Evolutionary conservation across 2,888 invertebrate genomes (phyloP), one percentile per base, ranked within the genome.

Genomic region (Drosophila monieri): DNA sequence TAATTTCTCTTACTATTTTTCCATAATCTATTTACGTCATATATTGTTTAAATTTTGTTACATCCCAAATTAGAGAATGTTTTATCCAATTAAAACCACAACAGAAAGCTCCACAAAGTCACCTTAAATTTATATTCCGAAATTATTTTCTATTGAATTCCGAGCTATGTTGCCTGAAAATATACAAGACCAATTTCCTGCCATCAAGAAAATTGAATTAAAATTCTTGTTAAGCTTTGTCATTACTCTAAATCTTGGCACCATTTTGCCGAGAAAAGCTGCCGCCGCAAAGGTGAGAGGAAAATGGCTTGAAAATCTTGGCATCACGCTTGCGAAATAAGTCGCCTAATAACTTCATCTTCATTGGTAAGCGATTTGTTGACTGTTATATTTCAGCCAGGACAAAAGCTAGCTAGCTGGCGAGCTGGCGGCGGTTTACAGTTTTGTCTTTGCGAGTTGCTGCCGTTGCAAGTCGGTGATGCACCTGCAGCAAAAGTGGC

Each of bases 341-440:
- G 66, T 57, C 76, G 84, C 54, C 80, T 84, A 88, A 84, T 84
- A 88, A 84, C 86, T 84, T 88, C 55, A 84, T 84, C 79, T 69
- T 64, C 71, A 74, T 72, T 69, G 68, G 55, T 47, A 48, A 71
- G 58, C 78, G 74, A 75, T 81, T 81, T 85, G 86, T 74, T 73
- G 79, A 74, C 75, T 75, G 83, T 74, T 78, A 61, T 73, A 80
- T 76, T 53, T 73, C 72, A 72, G 72, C 80, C 67, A 68, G 58
- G 71, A 72, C 70, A 58, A 73, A 74, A 69, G 54, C 46, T 6
- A 35, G 14, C 14, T n/a, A 6, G 32, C 32, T 32, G n/a, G 12
- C 62, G 35, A 49, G 69, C 27, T 44, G 69, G 66, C 84, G 72
- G 74, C 78, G 65, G 64, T 83, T 83, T 83, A 88, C 88, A 85